These are phyloP conservation scores for Boleophthalmus pectinirostris DNA, from an alignment of 2,113 vertebrate genomes.

Conservation along the genomic window DNA sequence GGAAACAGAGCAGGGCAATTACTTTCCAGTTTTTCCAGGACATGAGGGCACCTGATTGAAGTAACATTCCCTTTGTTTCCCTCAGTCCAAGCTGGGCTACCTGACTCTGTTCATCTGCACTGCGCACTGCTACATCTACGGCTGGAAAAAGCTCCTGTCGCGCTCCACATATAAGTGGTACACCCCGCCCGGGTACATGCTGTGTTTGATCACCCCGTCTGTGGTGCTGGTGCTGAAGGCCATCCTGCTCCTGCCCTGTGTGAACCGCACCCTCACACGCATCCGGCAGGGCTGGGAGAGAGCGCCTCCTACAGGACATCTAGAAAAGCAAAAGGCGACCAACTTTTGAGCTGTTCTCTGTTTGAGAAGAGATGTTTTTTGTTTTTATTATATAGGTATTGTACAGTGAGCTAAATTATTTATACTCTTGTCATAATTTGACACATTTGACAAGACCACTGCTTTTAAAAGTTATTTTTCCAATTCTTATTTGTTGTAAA, in stretches of 20 bases:
- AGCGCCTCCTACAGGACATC: conserved; percentile 13
- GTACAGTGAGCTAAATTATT: background rate
- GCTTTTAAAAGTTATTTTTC: too few species aligned
- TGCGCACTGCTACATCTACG: conserved; percentile 81
- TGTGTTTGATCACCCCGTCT: conserved; percentile 85
- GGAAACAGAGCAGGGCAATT: too few species aligned
- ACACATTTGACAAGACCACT: too few species aligned
- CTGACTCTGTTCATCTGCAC: conserved; percentile 86
- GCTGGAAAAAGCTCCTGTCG: conserved; percentile 81
- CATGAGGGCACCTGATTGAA: too few species aligned
- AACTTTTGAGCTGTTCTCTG: conserved; percentile 25
- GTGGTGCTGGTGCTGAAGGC: conserved; percentile 83
- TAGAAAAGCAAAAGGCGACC: conserved; percentile 11
- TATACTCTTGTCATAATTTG: background rate
- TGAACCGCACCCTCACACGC: conserved; percentile 79
- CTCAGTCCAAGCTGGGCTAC: conserved; percentile 90
- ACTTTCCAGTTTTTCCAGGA: too few species aligned
- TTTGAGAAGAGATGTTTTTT: background rate
- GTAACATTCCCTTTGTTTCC: background rate
- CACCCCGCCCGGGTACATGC: conserved; percentile 80
- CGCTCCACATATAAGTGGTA: conserved; percentile 78
- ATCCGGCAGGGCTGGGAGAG: conserved; percentile 92
- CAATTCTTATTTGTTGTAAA: background rate
- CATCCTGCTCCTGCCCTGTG: conserved; percentile 83
- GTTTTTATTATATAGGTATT: background rate